phyloP scores from a whole-genome alignment of 2,797 vertebrate species.

The Phylloscopus collybita region DNA sequence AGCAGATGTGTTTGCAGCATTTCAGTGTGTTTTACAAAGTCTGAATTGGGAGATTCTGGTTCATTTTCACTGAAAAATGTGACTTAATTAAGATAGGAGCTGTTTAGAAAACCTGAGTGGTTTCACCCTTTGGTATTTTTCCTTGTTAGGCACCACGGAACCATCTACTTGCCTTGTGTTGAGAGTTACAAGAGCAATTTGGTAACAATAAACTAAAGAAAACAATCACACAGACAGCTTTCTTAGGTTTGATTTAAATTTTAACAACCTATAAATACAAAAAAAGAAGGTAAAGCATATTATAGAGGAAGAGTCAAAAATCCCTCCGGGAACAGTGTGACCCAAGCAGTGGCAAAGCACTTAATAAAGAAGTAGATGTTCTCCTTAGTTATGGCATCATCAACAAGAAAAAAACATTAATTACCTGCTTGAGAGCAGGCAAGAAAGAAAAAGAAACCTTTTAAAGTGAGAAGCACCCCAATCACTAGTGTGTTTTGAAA shows the following conservation, averaged over 20 bases:
- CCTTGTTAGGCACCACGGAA: neutral
- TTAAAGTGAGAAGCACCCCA: neutral
- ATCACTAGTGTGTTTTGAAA: neutral
- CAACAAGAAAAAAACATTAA: neutral
- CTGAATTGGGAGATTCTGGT: neutral
- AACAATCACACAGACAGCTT: neutral
- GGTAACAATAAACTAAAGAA: neutral
- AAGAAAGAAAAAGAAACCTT: neutral
- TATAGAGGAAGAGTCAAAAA: neutral
- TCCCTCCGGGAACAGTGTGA: neutral
- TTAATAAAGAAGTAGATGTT: neutral
- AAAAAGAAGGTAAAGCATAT: neutral
- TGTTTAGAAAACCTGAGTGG: neutral
- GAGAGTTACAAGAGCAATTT: neutral
- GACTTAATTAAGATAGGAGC: neutral
- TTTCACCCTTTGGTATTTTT: neutral
- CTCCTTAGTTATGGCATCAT: neutral
- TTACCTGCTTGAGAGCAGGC: neutral
- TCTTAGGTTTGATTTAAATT: neutral
- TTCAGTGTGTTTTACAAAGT: neutral
- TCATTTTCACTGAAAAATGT: neutral
- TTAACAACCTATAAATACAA: neutral
- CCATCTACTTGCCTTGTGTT: neutral
- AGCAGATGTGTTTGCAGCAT: neutral
- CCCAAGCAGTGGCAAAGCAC: neutral